A percentile compares a stretch with the other conserved stretches of the same genome.
phyloP scores from a whole-genome alignment of 2,888 invertebrate genomes.

The Eulithis prunata region DNA sequence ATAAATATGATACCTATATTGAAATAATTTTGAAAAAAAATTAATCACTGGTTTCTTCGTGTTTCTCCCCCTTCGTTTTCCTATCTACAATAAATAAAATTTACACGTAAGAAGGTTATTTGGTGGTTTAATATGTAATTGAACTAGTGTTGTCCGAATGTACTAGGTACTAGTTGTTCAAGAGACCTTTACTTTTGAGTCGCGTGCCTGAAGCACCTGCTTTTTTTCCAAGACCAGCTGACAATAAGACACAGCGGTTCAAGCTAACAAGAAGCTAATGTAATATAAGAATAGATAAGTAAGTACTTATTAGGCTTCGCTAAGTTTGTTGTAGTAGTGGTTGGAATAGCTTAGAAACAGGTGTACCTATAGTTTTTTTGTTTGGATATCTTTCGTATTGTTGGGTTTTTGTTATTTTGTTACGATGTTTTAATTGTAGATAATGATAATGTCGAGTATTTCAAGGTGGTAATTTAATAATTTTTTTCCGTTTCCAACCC shows the following conservation, averaged over 20 bases:
- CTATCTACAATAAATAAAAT: background rate
- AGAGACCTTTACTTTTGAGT: slow-evolving; percentile 36
- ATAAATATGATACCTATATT: too few relatives aligned
- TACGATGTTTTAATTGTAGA: background rate
- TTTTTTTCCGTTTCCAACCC: background rate
- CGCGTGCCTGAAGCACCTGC: slow-evolving; percentile 41
- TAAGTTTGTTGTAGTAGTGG: slow-evolving; percentile 13
- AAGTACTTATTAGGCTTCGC: slow-evolving; percentile 21
- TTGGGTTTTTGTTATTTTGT: too few relatives aligned
- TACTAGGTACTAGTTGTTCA: slow-evolving; percentile 29
- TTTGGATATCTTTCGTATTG: background rate
- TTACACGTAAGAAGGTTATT: slow-evolving; percentile 23
- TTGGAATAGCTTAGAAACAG: slow-evolving; percentile 17
- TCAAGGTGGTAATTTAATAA: slow-evolving; percentile 9
- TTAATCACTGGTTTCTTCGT: too few relatives aligned
- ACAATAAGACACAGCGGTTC: slow-evolving; percentile 9
- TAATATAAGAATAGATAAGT: too few relatives aligned
- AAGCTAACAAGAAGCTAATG: slow-evolving; percentile 8
- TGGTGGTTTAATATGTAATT: slow-evolving; percentile 9
- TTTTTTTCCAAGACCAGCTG: slow-evolving; percentile 29
- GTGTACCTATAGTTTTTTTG: slow-evolving; percentile 11
- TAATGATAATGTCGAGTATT: background rate
- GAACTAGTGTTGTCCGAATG: slow-evolving; percentile 8
- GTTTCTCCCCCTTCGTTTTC: background rate
- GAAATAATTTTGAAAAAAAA: too few relatives aligned